Conservation (phyloP, 2,113 vertebrate genomes). For the Melanerpes formicivorus region DNA sequence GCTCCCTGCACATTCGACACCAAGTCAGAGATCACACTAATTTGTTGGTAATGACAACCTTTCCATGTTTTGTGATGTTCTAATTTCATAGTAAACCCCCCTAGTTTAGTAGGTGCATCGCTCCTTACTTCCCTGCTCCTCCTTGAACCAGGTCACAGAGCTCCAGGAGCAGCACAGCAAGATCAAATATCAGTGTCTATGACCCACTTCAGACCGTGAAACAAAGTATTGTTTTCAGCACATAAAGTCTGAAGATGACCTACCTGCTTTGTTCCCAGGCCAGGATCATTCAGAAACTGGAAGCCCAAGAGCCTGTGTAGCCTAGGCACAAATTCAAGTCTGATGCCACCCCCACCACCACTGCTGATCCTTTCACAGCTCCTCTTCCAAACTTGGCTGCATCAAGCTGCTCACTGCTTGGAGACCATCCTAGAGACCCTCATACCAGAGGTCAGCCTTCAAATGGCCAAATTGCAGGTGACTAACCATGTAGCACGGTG, state of each 20-base stretch:
- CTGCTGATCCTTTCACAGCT: neutral
- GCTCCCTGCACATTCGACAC: neutral
- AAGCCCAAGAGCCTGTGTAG: neutral
- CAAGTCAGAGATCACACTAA: neutral
- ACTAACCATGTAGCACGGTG: neutral
- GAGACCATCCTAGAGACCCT: neutral
- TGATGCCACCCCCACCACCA: rapidly evolving
- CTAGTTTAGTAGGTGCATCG: neutral
- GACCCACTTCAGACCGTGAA: neutral
- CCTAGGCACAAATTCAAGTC: neutral
- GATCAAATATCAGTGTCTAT: neutral
- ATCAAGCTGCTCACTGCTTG: neutral
- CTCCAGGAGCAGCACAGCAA: neutral
- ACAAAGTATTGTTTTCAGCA: neutral
- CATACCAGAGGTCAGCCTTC: neutral
- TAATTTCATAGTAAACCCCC: neutral
- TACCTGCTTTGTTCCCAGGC: neutral
- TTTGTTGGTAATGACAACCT: neutral
- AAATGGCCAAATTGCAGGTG: neutral
- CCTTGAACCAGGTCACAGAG: neutral
- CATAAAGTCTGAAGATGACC: neutral
- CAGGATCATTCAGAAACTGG: neutral
- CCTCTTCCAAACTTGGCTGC: neutral
- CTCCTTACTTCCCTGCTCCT: neutral
- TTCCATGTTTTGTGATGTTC: neutral